Conservation (phyloP, 2,797 vertebrate genomes). For the Dicrostonyx torquatus region DNA sequence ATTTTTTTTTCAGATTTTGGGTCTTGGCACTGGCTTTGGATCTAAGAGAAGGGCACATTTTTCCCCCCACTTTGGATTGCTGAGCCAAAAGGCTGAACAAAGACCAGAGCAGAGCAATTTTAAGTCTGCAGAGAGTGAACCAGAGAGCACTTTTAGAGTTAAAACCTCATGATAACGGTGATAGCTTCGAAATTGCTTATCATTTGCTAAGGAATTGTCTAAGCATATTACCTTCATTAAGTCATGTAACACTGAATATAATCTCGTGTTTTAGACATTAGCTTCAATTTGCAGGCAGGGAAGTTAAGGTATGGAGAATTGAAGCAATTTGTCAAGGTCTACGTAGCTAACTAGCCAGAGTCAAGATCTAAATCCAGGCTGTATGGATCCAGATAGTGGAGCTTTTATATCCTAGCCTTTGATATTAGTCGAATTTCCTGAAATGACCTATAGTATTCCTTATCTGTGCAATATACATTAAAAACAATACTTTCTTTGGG, state of each 20-base stretch:
- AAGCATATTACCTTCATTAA: not conserved
- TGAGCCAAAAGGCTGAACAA: not conserved
- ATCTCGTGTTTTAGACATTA: not conserved
- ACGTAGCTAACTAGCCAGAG: not conserved
- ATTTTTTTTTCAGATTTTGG: not conserved
- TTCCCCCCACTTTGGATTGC: not conserved
- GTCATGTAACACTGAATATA: not conserved
- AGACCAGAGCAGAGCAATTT: not conserved
- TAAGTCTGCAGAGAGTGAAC: not conserved
- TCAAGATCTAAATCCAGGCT: not conserved
- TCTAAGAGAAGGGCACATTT: not conserved
- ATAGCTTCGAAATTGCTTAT: not conserved
- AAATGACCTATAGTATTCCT: not conserved
- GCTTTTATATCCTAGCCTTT: not conserved
- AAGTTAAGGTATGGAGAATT: not conserved
- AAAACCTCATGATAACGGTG: not conserved
- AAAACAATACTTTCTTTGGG: not conserved
- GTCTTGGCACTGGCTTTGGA: not conserved
- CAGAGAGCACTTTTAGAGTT: not conserved
- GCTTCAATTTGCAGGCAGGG: not conserved
- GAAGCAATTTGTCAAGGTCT: not conserved
- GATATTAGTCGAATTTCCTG: not conserved
- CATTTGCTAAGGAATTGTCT: not conserved
- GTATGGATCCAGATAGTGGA: not conserved
- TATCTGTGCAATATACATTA: not conserved